Percentiles rank a stretch among this genome's conserved stretches.
Conservation (phyloP, 2,113 vertebrate genomes). For the Microcebus lehilahytsara region DNA sequence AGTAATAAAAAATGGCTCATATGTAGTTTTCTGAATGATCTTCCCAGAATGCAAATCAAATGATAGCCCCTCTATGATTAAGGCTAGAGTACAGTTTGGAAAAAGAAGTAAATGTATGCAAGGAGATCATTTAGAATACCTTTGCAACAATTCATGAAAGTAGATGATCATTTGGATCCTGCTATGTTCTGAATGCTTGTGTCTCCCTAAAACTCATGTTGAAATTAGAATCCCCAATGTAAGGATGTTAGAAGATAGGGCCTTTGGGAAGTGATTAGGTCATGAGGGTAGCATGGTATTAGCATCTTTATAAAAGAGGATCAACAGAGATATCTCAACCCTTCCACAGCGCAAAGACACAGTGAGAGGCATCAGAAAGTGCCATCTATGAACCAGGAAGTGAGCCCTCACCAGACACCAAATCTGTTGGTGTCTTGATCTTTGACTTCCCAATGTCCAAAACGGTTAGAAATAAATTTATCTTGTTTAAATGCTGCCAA, state of each 20-base stretch:
- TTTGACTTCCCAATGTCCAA: not conserved
- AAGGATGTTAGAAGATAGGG: not conserved
- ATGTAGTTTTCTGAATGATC: not conserved
- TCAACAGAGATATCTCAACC: not conserved
- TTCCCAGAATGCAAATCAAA: not conserved
- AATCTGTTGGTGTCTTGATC: not conserved
- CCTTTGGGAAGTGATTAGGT: not conserved
- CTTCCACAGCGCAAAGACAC: not conserved
- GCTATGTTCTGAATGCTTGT: not conserved
- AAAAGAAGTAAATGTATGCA: not conserved
- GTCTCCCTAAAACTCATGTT: not conserved
- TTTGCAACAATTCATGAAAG: not conserved
- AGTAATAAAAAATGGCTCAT: not conserved
- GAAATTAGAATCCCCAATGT: not conserved
- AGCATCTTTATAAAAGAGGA: not conserved
- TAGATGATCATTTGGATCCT: not conserved
- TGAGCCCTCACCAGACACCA: not conserved
- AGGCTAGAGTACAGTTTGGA: not conserved
- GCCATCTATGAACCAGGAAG: not conserved
- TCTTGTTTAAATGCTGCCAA: not conserved
- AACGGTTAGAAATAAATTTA: not conserved
- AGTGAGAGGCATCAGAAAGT: not conserved
- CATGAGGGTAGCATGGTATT: not conserved
- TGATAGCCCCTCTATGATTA: not conserved
- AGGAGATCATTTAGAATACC: not conserved